Base-by-base conservation (phyloP, 2,888 invertebrate genomes). In the Apocheima hispidaria region DNA sequence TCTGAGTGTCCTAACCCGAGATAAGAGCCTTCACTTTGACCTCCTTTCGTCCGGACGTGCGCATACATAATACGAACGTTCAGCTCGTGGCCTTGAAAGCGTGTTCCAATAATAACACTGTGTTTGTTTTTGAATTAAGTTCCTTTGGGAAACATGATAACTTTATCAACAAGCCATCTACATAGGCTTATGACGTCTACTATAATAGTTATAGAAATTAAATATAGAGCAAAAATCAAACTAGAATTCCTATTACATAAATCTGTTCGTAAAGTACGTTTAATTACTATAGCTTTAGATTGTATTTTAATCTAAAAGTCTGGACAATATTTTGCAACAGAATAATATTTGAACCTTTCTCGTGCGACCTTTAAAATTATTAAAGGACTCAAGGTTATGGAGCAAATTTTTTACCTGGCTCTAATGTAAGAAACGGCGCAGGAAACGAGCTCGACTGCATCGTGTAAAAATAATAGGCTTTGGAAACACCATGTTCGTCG, bases 1-100 rank as follows among this genome's bases (percentile, higher is more conserved):
- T 74, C 76, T 67, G 71, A 74, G 72, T 74, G 75, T 75, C 76
- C 75, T 80, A 81, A 56, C 56, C 51, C 51, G 56, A 81, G 79
- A 81, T 78, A 77, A 80, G 83, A 81, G 78, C 82, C 82, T 82
- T 78, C 76, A 77, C 77, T 80, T 77, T 84, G 87, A 87, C 88
- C 88, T 88, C 87, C 79, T 84, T 83, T 82, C 81, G 88, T 83
- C 87, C 87, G 84, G 83, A 82, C 86, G 82, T 78, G 77, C 81
- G 63, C 63, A 59, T 63, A 61, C 62, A 66, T 60, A 46, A 20
- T 46, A 61, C 60, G 57, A 65, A 63, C 70, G 63, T 63, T 65
- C 59, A 63, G 81, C 77, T 77, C 70, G 77, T 83, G 83, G 79
- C 90, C 90, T 90, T 90, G 89, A 83, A 81, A 81, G 73, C 30